A percentile compares a stretch with the other conserved stretches of the same genome.
phyloP scores from a whole-genome alignment of 2,888 invertebrate species.

The Drosophila kambysellisi region DNA sequence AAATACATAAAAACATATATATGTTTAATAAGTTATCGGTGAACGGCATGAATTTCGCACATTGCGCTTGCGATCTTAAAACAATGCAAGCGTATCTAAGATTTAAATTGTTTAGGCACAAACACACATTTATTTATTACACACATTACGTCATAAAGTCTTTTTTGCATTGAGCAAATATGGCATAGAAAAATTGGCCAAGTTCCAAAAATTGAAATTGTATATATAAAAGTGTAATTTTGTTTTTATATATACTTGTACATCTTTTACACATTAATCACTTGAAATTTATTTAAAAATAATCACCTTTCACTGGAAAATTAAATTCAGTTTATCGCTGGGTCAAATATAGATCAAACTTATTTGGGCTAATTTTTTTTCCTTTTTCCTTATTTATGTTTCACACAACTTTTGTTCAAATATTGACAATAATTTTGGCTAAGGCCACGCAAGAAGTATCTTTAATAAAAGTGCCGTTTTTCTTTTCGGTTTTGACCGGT shows the following conservation, averaged over 20 bases:
- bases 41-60: slow-evolving; percentile 27
- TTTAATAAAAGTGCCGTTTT: slow-evolving; percentile 1
- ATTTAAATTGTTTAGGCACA: background rate
- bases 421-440: slow-evolving; percentile 44
- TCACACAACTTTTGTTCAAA: slow-evolving; percentile 22
- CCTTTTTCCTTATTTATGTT: slow-evolving; percentile 2
- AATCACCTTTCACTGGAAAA: slow-evolving; percentile 53
- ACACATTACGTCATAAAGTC: slow-evolving; percentile 56
- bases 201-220: slow-evolving; percentile 41
- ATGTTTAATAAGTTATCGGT: slow-evolving; percentile 4
- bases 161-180: slow-evolving; percentile 25
- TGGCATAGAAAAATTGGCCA: slow-evolving; percentile 42
- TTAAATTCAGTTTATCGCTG: background rate
- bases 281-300: slow-evolving; percentile 1
- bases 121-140: slow-evolving; percentile 27
- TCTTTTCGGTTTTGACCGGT: slow-evolving; percentile 54
- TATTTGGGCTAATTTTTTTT: slow-evolving; percentile 4
- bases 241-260: background rate
- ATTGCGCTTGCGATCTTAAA: slow-evolving; percentile 15
- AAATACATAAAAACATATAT: background rate
- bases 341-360: slow-evolving; percentile 8
- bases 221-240: slow-evolving; percentile 5
- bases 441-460: slow-evolving; percentile 31
- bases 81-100: slow-evolving; percentile 10
- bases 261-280: slow-evolving; percentile 2